A percentile compares a stretch with the other conserved stretches of the same genome.
Evolutionary conservation across 2,113 vertebrate genomes (phyloP).

Genomic region (Elaphurus davidianus): DNA sequence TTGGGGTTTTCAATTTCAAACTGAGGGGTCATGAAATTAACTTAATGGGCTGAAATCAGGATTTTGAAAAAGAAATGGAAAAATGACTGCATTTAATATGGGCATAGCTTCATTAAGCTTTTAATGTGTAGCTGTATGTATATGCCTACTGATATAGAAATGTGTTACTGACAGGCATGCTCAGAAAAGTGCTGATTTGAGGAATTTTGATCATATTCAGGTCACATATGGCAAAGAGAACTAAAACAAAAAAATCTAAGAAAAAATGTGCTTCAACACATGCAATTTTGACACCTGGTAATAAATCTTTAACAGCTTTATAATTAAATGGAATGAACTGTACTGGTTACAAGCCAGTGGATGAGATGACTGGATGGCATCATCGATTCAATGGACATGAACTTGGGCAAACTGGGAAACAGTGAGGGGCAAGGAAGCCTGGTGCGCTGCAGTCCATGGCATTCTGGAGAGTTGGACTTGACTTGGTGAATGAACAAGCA

Average conservation of each 20-base stretch:
- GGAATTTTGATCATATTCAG: not conserved
- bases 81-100: not conserved
- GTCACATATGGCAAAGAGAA: not conserved
- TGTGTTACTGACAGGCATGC: not conserved
- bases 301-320: not conserved
- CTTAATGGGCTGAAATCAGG: not conserved
- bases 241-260: not conserved
- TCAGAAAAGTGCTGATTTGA: not conserved
- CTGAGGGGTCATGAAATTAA: not conserved
- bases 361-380: not conserved
- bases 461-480: not conserved
- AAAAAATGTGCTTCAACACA: not conserved
- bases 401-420: not conserved
- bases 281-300: not conserved
- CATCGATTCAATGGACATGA: not conserved
- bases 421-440: not conserved
- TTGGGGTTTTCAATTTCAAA: not conserved
- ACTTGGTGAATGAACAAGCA: not conserved
- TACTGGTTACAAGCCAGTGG: not conserved
- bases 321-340: not conserved
- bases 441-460: not conserved
- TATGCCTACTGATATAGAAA: not conserved
- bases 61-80: conserved; percentile 8
- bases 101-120: not conserved
- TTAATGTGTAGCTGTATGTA: not conserved